phyloP scores from a whole-genome alignment of 2,113 vertebrate species.

The Poecilia latipinna region DNA sequence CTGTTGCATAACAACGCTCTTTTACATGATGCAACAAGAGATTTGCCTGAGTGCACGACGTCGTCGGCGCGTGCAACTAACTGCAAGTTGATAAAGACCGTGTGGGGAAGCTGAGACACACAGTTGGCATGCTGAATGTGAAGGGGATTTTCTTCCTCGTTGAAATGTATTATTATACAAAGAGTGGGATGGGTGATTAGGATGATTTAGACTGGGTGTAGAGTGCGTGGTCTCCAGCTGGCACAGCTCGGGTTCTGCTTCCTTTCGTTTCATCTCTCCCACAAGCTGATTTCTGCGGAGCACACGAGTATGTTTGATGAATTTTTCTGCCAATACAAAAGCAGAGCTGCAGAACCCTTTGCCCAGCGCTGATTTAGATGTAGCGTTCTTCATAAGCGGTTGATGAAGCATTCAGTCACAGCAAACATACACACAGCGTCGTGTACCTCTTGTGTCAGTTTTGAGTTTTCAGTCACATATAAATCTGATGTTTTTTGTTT shows the following conservation, averaged over 20 bases:
- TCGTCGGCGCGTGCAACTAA: conserved; percentile 7
- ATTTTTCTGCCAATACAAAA: conserved; percentile 35
- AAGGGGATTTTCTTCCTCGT: conserved; percentile 33
- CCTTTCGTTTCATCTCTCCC: conserved; percentile 39
- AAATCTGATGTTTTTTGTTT: conserved; percentile 11
- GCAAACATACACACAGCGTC: background rate
- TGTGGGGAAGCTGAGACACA: conserved; percentile 38
- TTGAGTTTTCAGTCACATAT: conserved; percentile 22
- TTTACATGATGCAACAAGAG: conserved; percentile 10
- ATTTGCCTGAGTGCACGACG: background rate
- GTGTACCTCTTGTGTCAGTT: conserved; percentile 2
- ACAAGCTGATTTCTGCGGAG: conserved; percentile 14
- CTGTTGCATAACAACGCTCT: conserved; percentile 19
- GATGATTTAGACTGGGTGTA: conserved; percentile 58
- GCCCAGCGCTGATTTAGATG: conserved; percentile 36
- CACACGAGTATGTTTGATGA: conserved; percentile 44
- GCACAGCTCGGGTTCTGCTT: conserved; percentile 26
- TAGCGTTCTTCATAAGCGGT: background rate
- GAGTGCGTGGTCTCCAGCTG: conserved; percentile 34
- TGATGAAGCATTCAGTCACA: conserved; percentile 50
- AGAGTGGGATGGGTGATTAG: conserved; percentile 68
- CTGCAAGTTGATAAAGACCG: conserved; percentile 41
- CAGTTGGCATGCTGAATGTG: conserved; percentile 48
- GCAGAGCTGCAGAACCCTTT: conserved; percentile 29
- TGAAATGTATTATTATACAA: conserved; percentile 61